phyloP scores from a whole-genome alignment of 1,140 invertebrate species.

The Aphaenogaster ashmeadi region DNA sequence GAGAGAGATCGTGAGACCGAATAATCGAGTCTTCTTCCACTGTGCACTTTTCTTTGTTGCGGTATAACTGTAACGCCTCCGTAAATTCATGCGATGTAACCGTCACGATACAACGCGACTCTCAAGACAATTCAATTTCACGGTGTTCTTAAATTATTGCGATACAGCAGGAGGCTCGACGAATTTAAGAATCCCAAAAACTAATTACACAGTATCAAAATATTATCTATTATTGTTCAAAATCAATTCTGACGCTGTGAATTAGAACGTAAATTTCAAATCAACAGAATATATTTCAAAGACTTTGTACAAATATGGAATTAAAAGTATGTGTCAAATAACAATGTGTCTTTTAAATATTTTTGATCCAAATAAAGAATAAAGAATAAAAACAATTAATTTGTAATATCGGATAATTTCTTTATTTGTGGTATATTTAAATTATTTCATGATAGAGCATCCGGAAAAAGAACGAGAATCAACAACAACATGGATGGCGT shows the following conservation, averaged over 20 bases:
- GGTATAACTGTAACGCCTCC: constrained; percentile 66
- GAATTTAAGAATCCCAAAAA: constrained; percentile 41
- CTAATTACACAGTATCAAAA: constrained; percentile 17
- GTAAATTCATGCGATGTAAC: constrained; percentile 58
- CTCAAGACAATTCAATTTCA: constrained; percentile 62
- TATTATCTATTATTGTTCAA: neutral
- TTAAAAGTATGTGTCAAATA: neutral
- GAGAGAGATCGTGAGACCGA: constrained; percentile 70
- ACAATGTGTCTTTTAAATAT: neutral
- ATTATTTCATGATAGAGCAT: constrained; percentile 8
- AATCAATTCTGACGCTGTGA: neutral
- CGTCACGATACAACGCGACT: constrained; percentile 10
- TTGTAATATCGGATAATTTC: constrained; percentile 8
- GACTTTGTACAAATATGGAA: neutral
- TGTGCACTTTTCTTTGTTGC: constrained; percentile 41
- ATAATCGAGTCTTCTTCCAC: constrained; percentile 74
- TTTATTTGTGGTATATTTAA: neutral
- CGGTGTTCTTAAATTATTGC: constrained; percentile 40
- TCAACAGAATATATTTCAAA: neutral
- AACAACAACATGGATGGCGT: neutral
- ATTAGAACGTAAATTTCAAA: neutral
- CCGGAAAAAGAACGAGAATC: neutral
- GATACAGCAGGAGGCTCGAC: neutral
- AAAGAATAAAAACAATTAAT: neutral
- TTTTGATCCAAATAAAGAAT: neutral